Base-by-base conservation (phyloP, 2,797 vertebrate species). In the Ctenopoma kingsleyae region DNA sequence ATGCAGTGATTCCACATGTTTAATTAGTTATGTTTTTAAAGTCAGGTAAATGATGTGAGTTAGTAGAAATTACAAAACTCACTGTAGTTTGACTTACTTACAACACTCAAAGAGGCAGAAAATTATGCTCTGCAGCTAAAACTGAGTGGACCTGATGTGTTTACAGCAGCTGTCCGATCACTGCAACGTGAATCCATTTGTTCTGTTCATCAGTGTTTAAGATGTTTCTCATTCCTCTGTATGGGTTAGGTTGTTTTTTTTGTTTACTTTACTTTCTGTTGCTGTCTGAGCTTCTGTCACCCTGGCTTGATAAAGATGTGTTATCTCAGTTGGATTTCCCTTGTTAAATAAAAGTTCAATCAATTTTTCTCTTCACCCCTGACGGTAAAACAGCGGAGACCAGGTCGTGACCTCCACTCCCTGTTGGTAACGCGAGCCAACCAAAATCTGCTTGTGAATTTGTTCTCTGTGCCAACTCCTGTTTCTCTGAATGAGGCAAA, bases 401-500 rank as follows among this genome's bases (percentile, higher is more conserved):
- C n/a, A 16, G 40, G 25, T 3, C 46, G 47, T 54, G 80, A 85
- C 79, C 78, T 76, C 82, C 67, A 74, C 40, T 46, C 22, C 19
- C 35, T 11, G 41, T n/a, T 35, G 10, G 55, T 52, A 46, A 76
- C 38, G 27, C 10, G 4, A 70, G 65, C 52, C 22, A 15, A 50
- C n/a, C 53, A 30, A 57, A 74, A 58, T 67, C 58, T 53, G 32
- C 69, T 46, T 25, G 56, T 65, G 61, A 72, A 82, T 60, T 63
- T 51, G 17, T 6, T 58, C 68, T 48, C 52, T 40, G 62, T 63
- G 66, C 44, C 50, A 67, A 73, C 57, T 83, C 55, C 51, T 15
- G 56, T 79, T 78, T 84, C 83, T 64, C 48, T 69, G 76, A 71
- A 73, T 57, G 81, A 67, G 17, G 82, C 70, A 65, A 36, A 56